Base-by-base conservation (phyloP, 1,140 invertebrate species). In the Brachionus calyciflorus region DNA sequence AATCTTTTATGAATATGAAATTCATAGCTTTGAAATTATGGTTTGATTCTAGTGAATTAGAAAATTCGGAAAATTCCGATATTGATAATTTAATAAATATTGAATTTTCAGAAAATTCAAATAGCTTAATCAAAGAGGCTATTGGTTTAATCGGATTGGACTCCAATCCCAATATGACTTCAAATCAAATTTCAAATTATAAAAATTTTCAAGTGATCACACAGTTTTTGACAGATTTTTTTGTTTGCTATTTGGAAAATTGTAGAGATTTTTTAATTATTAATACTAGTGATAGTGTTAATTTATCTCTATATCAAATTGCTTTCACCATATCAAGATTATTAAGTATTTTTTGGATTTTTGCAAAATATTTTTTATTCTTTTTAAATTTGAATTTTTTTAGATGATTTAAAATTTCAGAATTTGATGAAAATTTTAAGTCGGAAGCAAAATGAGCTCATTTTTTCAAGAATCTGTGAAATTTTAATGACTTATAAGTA, bases 171-270 rank as follows among this genome's bases (percentile, higher is more conserved):
- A 37, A 37, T n/a, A n/a, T n/a, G n/a, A n/a, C n/a, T 41, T 44
- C 65, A 49, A 69, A 69, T 46, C 65, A 69, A 70, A 70, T 70
- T 30, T 48, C 68, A 4, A 53, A 55, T 41, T 73, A 41, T 19
- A 73, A 73, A 40, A 73, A 33, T 55, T 49, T 28, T 6, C 69
- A 51, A 51, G 7, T 37, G 19, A 40, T 73, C 10, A 17, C 19
- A n/a, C 69, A 73, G 30, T 49, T 55, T 51, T 49, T 73, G 7
- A 24, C 19, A 14, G 69, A 73, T 37, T 51, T 12, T 51, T 73
- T 53, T 30, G 19, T 21, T 3, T 37, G 37, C 26, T 73, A 30
- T 24, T 9, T 73, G 9, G 69, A 73, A 17, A 73, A 73, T 41
- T 51, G 69, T 6, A 28, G 12, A 40, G 30, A 73, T 51, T 73